Percentiles rank a stretch among this genome's conserved stretches.
Conservation (phyloP, 2,888 invertebrate species). For the Cyclophora punctaria region DNA sequence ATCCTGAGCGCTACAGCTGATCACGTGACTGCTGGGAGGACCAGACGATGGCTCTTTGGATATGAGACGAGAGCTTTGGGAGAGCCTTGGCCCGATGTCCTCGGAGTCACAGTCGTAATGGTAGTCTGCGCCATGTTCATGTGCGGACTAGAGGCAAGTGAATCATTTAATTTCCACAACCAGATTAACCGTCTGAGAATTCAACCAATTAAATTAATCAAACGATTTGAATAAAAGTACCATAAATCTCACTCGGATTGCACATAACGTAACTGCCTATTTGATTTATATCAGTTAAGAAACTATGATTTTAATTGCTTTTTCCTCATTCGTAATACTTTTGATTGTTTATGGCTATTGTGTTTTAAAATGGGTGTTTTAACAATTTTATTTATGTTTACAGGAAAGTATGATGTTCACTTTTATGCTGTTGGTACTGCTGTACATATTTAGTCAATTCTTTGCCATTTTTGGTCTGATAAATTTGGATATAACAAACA, state of each 20-base stretch:
- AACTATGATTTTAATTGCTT: background rate
- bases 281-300: conserved; percentile 2
- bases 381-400: conserved; percentile 21
- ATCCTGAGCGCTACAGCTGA: conserved; percentile 78
- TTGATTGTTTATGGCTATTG: too few relatives aligned
- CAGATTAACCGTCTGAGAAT: conserved; percentile 15
- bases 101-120: conserved; percentile 77
- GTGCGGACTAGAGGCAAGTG: conserved; percentile 76
- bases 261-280: conserved; percentile 2
- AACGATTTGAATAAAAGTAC: conserved; percentile 2
- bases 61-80: conserved; percentile 74
- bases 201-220: conserved; percentile 14
- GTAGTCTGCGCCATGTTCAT: conserved; percentile 77
- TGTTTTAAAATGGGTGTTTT: too few relatives aligned
- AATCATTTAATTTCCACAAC: too few relatives aligned
- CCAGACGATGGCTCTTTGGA: conserved; percentile 77
- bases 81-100: conserved; percentile 78
- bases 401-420: conserved; percentile 71
- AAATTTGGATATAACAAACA: conserved; percentile 62
- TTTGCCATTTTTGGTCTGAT: conserved; percentile 65
- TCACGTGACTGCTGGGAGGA: conserved; percentile 75
- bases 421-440: conserved; percentile 51
- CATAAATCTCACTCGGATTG: conserved; percentile 8
- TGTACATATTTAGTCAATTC: conserved; percentile 66
- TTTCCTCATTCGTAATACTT: too few relatives aligned